Conservation (phyloP, 1,140 invertebrate species). For the Ceratoteleas bidentatus region DNA sequence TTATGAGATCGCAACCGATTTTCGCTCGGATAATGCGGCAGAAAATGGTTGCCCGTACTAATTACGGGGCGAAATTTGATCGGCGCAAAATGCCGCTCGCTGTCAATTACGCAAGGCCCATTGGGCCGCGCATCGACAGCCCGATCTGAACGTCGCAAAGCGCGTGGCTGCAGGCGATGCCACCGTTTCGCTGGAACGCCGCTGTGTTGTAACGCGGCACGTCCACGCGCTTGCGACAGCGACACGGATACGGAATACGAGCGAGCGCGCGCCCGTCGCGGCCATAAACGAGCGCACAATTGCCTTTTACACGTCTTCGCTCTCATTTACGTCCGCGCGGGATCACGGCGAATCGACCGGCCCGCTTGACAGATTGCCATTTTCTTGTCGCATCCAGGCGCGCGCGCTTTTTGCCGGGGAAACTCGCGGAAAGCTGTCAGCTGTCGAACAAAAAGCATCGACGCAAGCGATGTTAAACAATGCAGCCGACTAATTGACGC, state of each 20-base stretch:
- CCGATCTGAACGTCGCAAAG: conserved; percentile 33
- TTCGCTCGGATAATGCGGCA: background rate
- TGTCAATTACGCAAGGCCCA: conserved; percentile 39
- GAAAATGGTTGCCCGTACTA: background rate
- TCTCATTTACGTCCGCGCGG: conserved; percentile 76
- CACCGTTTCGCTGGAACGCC: conserved; percentile 48
- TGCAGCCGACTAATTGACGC: conserved; percentile 50
- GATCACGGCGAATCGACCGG: conserved; percentile 63
- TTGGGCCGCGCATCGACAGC: conserved; percentile 27
- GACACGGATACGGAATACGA: conserved; percentile 63
- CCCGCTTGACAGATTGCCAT: conserved; percentile 63
- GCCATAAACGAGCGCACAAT: conserved; percentile 77
- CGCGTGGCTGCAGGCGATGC: conserved; percentile 53
- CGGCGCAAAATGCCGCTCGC: conserved; percentile 1
- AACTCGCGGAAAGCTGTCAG: conserved; percentile 56
- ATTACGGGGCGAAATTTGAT: conserved; percentile 23
- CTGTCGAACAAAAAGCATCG: conserved; percentile 39
- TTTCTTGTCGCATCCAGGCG: conserved; percentile 55
- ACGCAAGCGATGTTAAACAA: conserved; percentile 53
- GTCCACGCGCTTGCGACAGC: conserved; percentile 47
- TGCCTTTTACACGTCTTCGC: conserved; percentile 79
- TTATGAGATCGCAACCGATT: background rate
- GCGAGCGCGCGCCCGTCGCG: conserved; percentile 65
- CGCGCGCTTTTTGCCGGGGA: conserved; percentile 49
- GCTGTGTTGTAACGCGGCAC: conserved; percentile 52